A percentile compares a stretch with the other conserved stretches of the same genome.
These are phyloP conservation scores for Homarus gammarus DNA, from an alignment of 2,888 invertebrate genomes.

Conservation along the genomic window DNA sequence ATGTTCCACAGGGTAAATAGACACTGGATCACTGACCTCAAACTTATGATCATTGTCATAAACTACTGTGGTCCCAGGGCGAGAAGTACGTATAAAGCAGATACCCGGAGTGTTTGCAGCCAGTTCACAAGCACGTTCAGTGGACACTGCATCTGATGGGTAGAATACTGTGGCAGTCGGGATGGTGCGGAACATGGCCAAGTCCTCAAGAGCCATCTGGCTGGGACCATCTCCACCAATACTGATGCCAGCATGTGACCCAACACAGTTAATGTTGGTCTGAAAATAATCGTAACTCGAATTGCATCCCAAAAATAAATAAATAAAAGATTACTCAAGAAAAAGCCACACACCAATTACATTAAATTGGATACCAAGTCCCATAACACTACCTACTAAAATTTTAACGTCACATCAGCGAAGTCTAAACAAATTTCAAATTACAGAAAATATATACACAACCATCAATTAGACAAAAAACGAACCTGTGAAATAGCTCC, in stretches of 20 bases:
- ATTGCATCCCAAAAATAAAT: not conserved
- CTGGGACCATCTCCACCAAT: constrained; percentile 99
- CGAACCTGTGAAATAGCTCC: constrained; percentile 95
- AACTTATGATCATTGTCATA: constrained; percentile 92
- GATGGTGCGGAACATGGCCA: constrained; percentile 91
- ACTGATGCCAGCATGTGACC: constrained; percentile 88
- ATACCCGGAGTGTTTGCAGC: constrained; percentile 97
- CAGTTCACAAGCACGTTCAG: constrained; percentile 95
- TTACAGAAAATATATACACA: not conserved
- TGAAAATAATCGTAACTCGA: constrained; percentile 13
- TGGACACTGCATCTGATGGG: constrained; percentile 93
- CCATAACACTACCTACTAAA: no score
- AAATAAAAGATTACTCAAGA: no score
- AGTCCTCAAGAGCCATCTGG: constrained; percentile 99
- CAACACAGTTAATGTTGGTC: constrained; percentile 75
- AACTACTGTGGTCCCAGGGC: constrained; percentile 92
- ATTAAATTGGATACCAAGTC: no score
- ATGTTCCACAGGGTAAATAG: no score
- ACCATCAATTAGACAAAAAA: not conserved
- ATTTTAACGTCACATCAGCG: not conserved
- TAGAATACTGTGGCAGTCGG: constrained; percentile 84
- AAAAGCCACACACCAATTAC: no score
- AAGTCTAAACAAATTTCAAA: not conserved
- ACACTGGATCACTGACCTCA: constrained; percentile 80
- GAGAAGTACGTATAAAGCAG: constrained; percentile 96